Evolutionary conservation across 2,888 invertebrate species (phyloP).

Genomic region (Gnatocerus cornutus): DNA sequence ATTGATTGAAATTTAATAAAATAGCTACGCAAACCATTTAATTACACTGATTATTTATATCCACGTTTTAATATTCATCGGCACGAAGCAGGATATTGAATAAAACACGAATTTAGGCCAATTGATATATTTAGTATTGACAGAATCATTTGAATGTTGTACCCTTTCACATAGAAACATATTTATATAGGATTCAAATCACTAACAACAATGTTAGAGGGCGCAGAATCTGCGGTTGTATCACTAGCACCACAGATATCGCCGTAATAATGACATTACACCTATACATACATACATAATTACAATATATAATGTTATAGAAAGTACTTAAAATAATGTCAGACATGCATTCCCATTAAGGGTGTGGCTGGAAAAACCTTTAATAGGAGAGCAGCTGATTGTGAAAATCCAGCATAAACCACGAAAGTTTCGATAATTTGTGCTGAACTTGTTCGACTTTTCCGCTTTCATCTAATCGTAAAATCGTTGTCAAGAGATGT

Average conservation of each 20-base stretch:
- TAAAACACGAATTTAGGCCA: conserved; percentile 65
- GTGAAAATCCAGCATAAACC: conserved; percentile 38
- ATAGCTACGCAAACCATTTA: no score
- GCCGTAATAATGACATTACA: conserved; percentile 58
- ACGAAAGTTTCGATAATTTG: conserved; percentile 28
- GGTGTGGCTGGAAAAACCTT: conserved; percentile 84
- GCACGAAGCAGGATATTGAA: not conserved
- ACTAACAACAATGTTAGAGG: conserved; percentile 54
- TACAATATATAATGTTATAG: conserved; percentile 62
- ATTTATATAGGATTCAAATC: conserved; percentile 55
- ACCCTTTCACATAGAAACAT: conserved; percentile 70
- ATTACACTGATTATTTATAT: no score
- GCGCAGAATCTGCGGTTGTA: conserved; percentile 42
- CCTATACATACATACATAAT: conserved; percentile 69
- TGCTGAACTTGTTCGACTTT: conserved; percentile 20
- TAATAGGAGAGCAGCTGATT: conserved; percentile 77
- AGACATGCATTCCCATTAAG: conserved; percentile 76
- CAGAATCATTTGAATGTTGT: conserved; percentile 71
- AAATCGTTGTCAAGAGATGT: conserved; percentile 44
- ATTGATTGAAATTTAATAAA: no score
- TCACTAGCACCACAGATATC: conserved; percentile 51
- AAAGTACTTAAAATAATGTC: conserved; percentile 55
- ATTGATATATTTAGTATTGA: conserved; percentile 72
- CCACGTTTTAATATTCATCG: no score
- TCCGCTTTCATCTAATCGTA: conserved; percentile 37